A percentile compares a stretch with the other conserved stretches of the same genome.
Evolutionary conservation across 2,797 vertebrate species (phyloP).

Genomic region (Parauchenoglanis punctatus): DNA sequence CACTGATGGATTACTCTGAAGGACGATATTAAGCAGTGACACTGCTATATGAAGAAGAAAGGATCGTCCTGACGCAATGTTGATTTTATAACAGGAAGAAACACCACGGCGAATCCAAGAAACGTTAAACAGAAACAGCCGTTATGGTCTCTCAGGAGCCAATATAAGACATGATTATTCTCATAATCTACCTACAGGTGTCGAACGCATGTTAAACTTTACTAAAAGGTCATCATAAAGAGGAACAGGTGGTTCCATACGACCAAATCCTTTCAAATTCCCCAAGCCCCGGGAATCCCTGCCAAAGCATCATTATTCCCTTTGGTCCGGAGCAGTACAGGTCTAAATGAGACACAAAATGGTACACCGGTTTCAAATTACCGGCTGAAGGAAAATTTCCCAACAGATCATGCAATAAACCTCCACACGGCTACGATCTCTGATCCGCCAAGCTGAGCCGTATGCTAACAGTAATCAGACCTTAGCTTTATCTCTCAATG

Average conservation of each 20-base stretch:
- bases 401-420: background rate
- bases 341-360: constrained; percentile 16
- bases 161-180: constrained; percentile 4
- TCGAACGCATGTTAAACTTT: constrained; percentile 17
- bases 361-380: constrained; percentile 11
- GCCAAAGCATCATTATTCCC: constrained; percentile 2
- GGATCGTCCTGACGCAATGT: background rate
- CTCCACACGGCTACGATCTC: background rate
- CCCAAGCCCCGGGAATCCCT: background rate
- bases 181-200: constrained; percentile 29
- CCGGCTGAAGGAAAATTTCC: constrained; percentile 15
- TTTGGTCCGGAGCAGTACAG: background rate
- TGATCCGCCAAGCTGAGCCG: background rate
- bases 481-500: background rate
- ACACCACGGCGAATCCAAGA: background rate
- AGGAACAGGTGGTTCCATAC: constrained; percentile 21
- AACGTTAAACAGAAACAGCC: background rate
- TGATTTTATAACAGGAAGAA: background rate
- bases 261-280: constrained; percentile 12
- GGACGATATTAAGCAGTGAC: background rate
- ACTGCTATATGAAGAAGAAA: background rate
- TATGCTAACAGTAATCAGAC: background rate
- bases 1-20: constrained; percentile 1
- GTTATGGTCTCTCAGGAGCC: background rate
- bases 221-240: constrained; percentile 24